Base-by-base conservation (phyloP, 1,140 invertebrate species). In the Tachypleus tridentatus region DNA sequence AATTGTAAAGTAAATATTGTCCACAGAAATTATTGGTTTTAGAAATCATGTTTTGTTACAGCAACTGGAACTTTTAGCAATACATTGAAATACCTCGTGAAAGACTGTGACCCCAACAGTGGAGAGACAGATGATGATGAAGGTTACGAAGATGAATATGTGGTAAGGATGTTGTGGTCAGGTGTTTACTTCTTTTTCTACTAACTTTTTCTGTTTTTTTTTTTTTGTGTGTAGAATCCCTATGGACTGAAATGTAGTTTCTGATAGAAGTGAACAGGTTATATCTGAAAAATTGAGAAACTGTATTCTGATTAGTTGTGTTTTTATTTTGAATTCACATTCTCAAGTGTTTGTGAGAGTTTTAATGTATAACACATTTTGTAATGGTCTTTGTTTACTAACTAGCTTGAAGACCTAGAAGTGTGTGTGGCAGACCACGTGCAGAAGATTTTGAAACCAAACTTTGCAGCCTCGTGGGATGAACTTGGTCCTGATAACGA, bases 31-130 rank as follows among this genome's bases (percentile, higher is more conserved):
- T 29, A 29, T 29, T 29, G 2, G 29, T 29, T 11, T 11, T 4
- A 57, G 10, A 57, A 59, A 10, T 7, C 49, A 54, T 53, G 58
- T 64, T 10, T 65, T 29, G n/a, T 56, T 60, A n/a, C 9, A 58
- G 62, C 67, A 8, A 58, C 58, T 53, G 86, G 83, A 8, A 88
- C 88, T 3, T 95, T 98, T 76, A 62, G 69, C 10, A 87, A 86
- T 50, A 91, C 87, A 3, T 78, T 99, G 65, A 92, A 95, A 75
- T 99, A 97, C 76, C 79, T 87, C 51, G 94, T 97, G 0, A 90
- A 91, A 69, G 96, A 98, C 78, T 98, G 94, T 77, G 97, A 98
- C 80, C 93, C 94, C 0, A 85, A 83, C 57, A 98, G 94, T 3
- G 95, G 95, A 0, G 79, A 91, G 60, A 89, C 95, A 0, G 93